Base-by-base conservation (phyloP, 2,113 vertebrate species). In the Callorhinus ursinus region DNA sequence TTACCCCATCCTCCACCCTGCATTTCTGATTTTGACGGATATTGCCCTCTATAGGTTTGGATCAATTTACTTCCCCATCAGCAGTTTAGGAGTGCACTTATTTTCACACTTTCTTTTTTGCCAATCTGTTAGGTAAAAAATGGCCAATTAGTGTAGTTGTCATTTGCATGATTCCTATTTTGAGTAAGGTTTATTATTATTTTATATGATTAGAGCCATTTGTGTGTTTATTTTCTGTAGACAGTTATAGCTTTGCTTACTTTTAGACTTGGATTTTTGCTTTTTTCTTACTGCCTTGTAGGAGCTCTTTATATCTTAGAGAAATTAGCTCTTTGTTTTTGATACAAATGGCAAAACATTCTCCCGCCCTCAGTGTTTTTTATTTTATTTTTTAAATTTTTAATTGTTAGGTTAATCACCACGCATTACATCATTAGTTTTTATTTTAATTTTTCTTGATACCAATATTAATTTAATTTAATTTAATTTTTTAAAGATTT, bases 51-150 rank as follows among this genome's bases (percentile, higher is more conserved):
- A 7, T 49, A 55, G 8, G 31, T 92, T 88, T 72, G 6, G 7
- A 74, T 79, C 13, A 88, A 7, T 65, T 84, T 94, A 49, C 21
- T 92, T 80, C 42, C 16, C 31, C 6, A 72, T 14, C 31, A 96
- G 31, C 36, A 72, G 72, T 26, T 46, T 65, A 89, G 61, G 42
- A 82, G 33, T 3, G 0, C 53, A 9, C 19, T 67, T 79, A 8
- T 89, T 76, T 92, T 88, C 33, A 96, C 33, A n/a, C 7, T 92
- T 6, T 55, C 36, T 26, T 82, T 94, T 90, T 88, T 74, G 51
- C 10, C 22, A 51, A 33, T 69, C 18, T 46, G 1, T 61, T 90
- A 87, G 12, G 81, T 69, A 24, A 65, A 72, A 82, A 22, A 33
- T 18, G 12, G 10, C 33, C 22, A 21, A 53, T 67, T 39, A 49